A percentile compares a stretch with the other conserved stretches of the same genome.
Conservation (phyloP, 1,140 invertebrate species). For the Anoplophora glabripennis region DNA sequence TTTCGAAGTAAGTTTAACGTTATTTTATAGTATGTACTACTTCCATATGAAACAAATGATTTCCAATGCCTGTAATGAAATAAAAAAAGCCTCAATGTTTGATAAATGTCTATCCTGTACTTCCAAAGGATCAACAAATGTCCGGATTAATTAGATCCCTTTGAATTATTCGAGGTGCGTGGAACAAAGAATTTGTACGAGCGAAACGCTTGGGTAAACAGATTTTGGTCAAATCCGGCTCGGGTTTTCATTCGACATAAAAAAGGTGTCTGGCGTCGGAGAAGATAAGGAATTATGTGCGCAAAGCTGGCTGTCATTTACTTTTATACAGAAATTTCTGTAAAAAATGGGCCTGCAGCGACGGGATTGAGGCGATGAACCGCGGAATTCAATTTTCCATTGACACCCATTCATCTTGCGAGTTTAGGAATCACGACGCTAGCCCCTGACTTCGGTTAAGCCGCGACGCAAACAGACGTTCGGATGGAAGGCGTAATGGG, state of each 20-base stretch:
- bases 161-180: too few species aligned
- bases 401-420: slow-evolving; percentile 52
- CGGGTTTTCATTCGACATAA: slow-evolving; percentile 25
- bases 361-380: slow-evolving; percentile 57
- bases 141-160: too few species aligned
- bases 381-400: slow-evolving; percentile 58
- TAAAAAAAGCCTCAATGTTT: too few species aligned
- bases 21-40: too few species aligned
- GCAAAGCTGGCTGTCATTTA: slow-evolving; percentile 37
- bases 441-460: neutral
- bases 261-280: slow-evolving; percentile 33
- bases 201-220: slow-evolving; percentile 26
- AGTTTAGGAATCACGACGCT: slow-evolving; percentile 1
- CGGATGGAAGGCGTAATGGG: too few species aligned
- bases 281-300: slow-evolving; percentile 37
- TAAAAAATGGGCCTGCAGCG: slow-evolving; percentile 36
- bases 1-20: too few species aligned
- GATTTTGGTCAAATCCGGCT: slow-evolving; percentile 17
- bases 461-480: too few species aligned
- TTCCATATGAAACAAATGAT: too few species aligned
- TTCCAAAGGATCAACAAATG: too few species aligned
- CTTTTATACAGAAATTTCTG: slow-evolving; percentile 41
- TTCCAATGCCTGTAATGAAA: too few species aligned
- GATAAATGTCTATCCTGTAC: too few species aligned
- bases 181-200: too few species aligned